Conservation (phyloP, 2,888 invertebrate species). For the Cerceris rybyensis region DNA sequence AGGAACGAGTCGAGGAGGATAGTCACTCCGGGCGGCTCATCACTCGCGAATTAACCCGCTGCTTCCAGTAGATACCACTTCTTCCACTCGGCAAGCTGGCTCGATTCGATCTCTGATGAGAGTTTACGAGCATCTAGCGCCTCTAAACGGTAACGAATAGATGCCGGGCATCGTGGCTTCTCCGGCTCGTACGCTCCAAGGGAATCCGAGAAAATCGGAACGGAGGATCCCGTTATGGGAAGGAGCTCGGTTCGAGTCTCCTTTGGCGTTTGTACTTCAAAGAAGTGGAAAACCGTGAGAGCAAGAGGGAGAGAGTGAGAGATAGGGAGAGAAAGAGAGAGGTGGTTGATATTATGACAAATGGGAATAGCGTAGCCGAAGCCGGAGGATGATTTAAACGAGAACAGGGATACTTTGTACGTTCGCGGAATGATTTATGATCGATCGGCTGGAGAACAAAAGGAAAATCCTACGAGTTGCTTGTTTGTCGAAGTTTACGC, state of each 20-base stretch:
- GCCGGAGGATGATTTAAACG: too few species aligned
- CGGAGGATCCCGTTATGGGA: slow-evolving; percentile 35
- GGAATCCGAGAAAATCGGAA: slow-evolving; percentile 48
- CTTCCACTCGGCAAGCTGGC: slow-evolving; percentile 55
- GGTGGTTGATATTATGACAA: slow-evolving; percentile 1
- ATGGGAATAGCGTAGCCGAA: not conserved
- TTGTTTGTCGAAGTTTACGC: slow-evolving; percentile 41
- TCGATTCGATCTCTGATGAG: slow-evolving; percentile 73
- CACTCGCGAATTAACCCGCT: slow-evolving; percentile 75
- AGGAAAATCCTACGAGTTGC: slow-evolving; percentile 11
- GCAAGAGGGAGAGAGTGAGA: too few species aligned
- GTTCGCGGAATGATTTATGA: slow-evolving; percentile 46
- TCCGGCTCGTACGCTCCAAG: slow-evolving; percentile 26
- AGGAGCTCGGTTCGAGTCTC: not conserved
- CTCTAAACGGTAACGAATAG: slow-evolving; percentile 67
- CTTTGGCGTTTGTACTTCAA: not conserved
- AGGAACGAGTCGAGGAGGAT: slow-evolving; percentile 41
- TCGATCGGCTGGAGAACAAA: slow-evolving; percentile 35
- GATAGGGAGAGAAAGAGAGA: not conserved
- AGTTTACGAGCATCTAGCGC: slow-evolving; percentile 69
- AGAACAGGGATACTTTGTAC: slow-evolving; percentile 4
- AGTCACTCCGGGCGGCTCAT: slow-evolving; percentile 70
- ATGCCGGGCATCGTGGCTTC: slow-evolving; percentile 27
- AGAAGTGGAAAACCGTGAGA: too few species aligned
- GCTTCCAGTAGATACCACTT: slow-evolving; percentile 65